Base-by-base conservation (phyloP, 2,797 vertebrate species). In the Lates japonicus region DNA sequence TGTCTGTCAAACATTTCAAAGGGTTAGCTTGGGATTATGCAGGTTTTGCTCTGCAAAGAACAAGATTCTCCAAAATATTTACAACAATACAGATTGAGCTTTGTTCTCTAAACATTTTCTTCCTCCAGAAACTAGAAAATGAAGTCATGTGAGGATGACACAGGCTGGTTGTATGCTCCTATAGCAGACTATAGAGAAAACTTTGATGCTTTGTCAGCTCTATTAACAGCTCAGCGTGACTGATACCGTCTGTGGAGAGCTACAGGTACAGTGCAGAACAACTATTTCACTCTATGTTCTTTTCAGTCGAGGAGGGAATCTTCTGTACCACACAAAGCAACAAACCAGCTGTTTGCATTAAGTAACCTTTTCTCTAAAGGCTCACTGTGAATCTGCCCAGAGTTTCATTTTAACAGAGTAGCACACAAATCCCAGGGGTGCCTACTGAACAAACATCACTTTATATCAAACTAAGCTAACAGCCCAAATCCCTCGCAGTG, bases 371-470 rank as follows among this genome's bases (percentile, higher is more conserved):
- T 71, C 67, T 66, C 48, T 29, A 9, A 64, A 74, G 16, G 19
- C 29, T 19, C 14, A 6, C 48, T 72, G 42, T 51, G 41, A 55
- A 31, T 60, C 57, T 35, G 60, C 49, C 52, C 69, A 66, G 35
- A 76, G 51, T 51, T 76, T 65, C 66, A 75, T 82, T 86, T 86
- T 44, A 75, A 80, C 20, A 77, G 62, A 81, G 81, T 44, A 71
- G 69, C 25, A 9, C 58, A 70, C 17, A 82, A 20, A 22, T 87
- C 88, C 77, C 80, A 63, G 46, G 41, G 72, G 83, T 57, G 76
- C 81, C 71, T 73, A 60, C 52, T 71, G 75, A 87, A 82, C 86
- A 89, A 89, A 85, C 77, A 76, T 82, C 67, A 76, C 80, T 87
- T 89, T 78, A 72, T 64, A 88, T 92, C 80, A 87, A 78, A 80